phyloP scores from a whole-genome alignment of 2,113 vertebrate species.

The Pandion haliaetus region DNA sequence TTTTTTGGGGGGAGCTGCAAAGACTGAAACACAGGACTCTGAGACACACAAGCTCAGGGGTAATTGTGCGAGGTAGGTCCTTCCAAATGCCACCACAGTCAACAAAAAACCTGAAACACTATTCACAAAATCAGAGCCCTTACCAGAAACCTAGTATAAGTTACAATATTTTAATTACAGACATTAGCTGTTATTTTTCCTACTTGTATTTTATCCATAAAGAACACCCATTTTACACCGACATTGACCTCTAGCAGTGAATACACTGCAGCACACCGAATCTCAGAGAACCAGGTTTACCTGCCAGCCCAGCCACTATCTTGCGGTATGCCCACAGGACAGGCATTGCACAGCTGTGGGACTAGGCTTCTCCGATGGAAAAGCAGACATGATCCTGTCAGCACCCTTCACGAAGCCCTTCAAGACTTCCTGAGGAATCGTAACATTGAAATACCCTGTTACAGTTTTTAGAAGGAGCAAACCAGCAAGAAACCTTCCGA shows the following conservation, averaged over 20 bases:
- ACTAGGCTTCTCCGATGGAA: fast-evolving
- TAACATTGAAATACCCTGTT: fast-evolving
- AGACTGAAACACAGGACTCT: background rate
- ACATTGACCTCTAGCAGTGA: background rate
- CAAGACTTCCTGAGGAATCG: background rate
- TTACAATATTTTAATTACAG: background rate
- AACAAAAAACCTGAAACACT: background rate
- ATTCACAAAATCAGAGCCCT: background rate
- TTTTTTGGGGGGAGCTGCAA: background rate
- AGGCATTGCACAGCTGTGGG: background rate
- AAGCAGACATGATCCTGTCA: fast-evolving
- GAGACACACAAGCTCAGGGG: background rate
- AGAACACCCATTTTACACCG: background rate
- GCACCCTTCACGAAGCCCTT: background rate
- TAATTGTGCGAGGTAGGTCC: background rate
- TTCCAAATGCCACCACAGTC: background rate
- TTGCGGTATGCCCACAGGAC: background rate
- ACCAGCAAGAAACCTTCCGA: background rate
- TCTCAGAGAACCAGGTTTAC: background rate
- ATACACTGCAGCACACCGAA: background rate
- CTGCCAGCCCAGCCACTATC: background rate
- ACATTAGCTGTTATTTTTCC: background rate
- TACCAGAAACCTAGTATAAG: background rate
- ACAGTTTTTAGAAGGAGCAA: background rate
- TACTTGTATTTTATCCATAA: background rate